These are phyloP conservation scores for Notothenia rossii DNA, from an alignment of 2,113 vertebrate genomes.

Conservation along the genomic window DNA sequence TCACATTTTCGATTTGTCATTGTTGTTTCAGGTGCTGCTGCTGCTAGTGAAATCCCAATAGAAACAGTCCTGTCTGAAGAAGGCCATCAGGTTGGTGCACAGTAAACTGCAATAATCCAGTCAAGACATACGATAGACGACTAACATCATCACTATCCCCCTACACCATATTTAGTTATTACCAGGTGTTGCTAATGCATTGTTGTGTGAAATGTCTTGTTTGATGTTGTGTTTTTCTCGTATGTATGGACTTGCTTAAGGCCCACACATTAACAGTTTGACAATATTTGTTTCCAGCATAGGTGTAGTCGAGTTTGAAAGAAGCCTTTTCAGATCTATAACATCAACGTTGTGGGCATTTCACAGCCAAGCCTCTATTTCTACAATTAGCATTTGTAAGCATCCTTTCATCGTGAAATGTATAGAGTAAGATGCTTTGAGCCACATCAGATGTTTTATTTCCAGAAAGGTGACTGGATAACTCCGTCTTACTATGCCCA, in stretches of 20 bases:
- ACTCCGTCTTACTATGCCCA: neutral
- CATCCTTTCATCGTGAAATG: neutral
- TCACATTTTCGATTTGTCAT: slow-evolving; percentile 9
- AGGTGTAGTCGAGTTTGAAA: neutral
- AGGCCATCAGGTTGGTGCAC: slow-evolving; percentile 81
- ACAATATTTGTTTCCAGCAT: neutral
- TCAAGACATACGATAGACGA: neutral
- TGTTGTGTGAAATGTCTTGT: neutral
- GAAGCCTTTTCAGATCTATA: neutral
- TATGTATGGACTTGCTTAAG: neutral
- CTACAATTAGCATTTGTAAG: neutral
- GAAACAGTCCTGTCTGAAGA: slow-evolving; percentile 81
- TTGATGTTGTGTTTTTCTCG: neutral
- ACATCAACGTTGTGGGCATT: neutral
- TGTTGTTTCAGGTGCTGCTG: slow-evolving; percentile 69
- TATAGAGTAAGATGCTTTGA: neutral
- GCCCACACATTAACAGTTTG: neutral
- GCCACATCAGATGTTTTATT: neutral
- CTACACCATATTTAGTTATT: neutral
- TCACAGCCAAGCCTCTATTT: neutral
- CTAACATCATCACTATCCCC: neutral
- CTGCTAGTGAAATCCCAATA: slow-evolving; percentile 59
- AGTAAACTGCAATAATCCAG: neutral
- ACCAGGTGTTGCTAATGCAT: neutral
- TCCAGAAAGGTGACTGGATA: neutral